Evolutionary conservation across 2,797 vertebrate species (phyloP).

Genomic region (Diplodus sargus): DNA sequence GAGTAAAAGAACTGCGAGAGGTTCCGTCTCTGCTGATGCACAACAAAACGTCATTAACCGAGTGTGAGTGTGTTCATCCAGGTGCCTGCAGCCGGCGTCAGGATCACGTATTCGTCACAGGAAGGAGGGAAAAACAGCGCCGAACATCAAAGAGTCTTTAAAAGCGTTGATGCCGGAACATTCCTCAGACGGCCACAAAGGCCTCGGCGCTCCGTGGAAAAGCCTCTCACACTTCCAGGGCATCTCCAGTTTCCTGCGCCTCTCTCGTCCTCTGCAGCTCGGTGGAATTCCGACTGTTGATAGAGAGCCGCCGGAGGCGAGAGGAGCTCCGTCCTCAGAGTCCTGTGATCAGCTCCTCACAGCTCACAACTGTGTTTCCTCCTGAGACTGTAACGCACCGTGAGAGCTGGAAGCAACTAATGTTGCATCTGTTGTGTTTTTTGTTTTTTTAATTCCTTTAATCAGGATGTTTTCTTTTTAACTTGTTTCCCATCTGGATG

Average conservation of each 20-base stretch:
- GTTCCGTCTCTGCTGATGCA: background rate
- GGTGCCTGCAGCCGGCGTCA: background rate
- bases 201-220: constrained; percentile 38
- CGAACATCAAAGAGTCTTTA: constrained; percentile 59
- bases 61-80: no score
- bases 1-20: background rate
- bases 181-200: constrained; percentile 59
- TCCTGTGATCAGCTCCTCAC: constrained; percentile 29
- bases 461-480: background rate
- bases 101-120: constrained; percentile 27
- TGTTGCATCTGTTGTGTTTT: background rate
- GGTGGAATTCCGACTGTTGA: constrained; percentile 69
- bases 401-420: background rate
- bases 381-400: constrained; percentile 14
- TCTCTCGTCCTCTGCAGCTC: constrained; percentile 42
- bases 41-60: background rate
- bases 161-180: constrained; percentile 54
- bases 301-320: constrained; percentile 43
- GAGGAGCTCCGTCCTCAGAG: constrained; percentile 19
- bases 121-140: constrained; percentile 22
- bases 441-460: background rate
- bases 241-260: constrained; percentile 67
- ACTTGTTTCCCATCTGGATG: background rate
- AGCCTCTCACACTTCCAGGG: constrained; percentile 61
- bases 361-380: constrained; percentile 25